These are phyloP conservation scores for Antedon mediterranea DNA, from an alignment of 53 echinoderm and acorn worm species.

Conservation along the genomic window DNA sequence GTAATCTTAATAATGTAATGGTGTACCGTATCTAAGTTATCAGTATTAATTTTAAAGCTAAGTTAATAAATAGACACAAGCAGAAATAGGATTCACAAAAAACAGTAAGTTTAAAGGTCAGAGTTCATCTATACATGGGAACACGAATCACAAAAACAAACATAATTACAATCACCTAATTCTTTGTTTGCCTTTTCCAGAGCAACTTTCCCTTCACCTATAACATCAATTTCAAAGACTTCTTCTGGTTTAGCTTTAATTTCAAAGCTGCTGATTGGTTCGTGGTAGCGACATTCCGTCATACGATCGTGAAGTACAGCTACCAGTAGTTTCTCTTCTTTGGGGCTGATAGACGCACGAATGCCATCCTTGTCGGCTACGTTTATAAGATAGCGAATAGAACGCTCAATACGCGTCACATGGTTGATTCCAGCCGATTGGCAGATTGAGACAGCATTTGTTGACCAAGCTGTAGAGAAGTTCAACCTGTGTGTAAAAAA, in stretches of 20 bases:
- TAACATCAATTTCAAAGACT: slow-evolving; percentile 68
- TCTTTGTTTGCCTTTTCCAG: slow-evolving; percentile 86
- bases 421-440: slow-evolving; percentile 61
- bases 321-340: slow-evolving; percentile 31
- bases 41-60: too few species aligned
- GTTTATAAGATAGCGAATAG: slow-evolving; percentile 41
- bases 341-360: slow-evolving; percentile 11
- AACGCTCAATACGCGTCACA: slow-evolving; percentile 65
- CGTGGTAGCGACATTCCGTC: slow-evolving; percentile 75
- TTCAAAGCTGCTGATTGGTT: slow-evolving; percentile 61
- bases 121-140: too few species aligned
- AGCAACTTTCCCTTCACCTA: slow-evolving; percentile 53
- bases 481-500: slow-evolving; percentile 47
- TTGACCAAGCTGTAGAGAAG: slow-evolving; percentile 96
- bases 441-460: slow-evolving; percentile 96
- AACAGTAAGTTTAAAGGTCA: too few species aligned
- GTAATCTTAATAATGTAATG: too few species aligned
- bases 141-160: too few species aligned
- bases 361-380: slow-evolving; percentile 16
- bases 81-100: too few species aligned
- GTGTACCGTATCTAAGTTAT: too few species aligned
- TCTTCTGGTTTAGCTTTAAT: slow-evolving; percentile 53
- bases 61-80: too few species aligned
- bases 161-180: slow-evolving; percentile 75
- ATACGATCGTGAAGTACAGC: slow-evolving; percentile 70